A percentile compares a stretch with the other conserved stretches of the same genome.
Conservation (phyloP, 2,888 invertebrate species). For the Nysson spinosus region DNA sequence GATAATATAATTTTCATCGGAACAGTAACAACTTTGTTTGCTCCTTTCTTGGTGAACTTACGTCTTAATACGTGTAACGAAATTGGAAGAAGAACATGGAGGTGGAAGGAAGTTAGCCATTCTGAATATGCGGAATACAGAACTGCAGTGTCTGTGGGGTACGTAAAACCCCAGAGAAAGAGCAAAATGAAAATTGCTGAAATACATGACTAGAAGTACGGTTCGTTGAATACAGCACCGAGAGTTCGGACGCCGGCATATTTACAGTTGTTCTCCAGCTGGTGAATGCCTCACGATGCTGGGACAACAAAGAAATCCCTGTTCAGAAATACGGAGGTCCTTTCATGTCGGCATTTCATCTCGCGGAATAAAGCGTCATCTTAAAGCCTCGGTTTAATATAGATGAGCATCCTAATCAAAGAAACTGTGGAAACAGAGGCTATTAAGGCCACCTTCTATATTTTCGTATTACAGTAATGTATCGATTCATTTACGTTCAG, state of each 20-base stretch:
- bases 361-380: slow-evolving; percentile 4
- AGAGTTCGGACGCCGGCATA: not conserved
- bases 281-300: not conserved
- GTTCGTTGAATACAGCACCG: slow-evolving; percentile 3
- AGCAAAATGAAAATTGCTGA: slow-evolving; percentile 2
- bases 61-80: no score
- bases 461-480: no score
- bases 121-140: not conserved
- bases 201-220: not conserved
- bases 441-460: no score
- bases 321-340: not conserved
- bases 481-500: no score
- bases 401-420: slow-evolving; percentile 1
- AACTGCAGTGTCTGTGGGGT: slow-evolving; percentile 11
- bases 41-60: no score
- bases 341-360: not conserved
- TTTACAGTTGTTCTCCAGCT: slow-evolving; percentile 7
- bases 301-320: slow-evolving; percentile 5
- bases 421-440: no score
- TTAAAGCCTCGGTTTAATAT: not conserved
- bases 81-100: no score
- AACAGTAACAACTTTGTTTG: no score
- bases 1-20: no score
- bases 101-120: slow-evolving; percentile 12
- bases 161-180: slow-evolving; percentile 12